Evolutionary conservation across 2,888 invertebrate genomes (phyloP).

Genomic region (Spodoptera littoralis): DNA sequence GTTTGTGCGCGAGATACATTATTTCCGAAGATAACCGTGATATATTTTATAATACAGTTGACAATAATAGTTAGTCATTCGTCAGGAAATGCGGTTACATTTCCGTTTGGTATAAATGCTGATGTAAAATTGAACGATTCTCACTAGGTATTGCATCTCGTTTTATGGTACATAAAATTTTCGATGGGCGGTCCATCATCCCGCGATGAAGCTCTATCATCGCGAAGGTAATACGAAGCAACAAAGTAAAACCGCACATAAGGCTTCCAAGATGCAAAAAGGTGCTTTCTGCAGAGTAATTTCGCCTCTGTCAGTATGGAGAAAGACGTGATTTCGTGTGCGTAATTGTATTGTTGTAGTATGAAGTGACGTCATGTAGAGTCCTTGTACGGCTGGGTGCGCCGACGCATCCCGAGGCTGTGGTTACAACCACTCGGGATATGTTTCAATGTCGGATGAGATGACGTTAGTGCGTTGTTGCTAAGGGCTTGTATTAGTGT

Average conservation of each 20-base stretch:
- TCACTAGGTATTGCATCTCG: constrained; percentile 38
- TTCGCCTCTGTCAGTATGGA: constrained; percentile 55
- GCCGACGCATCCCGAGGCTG: constrained; percentile 81
- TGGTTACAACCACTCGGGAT: constrained; percentile 83
- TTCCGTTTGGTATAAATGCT: constrained; percentile 43
- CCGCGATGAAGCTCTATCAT: constrained; percentile 55
- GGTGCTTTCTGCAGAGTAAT: constrained; percentile 48
- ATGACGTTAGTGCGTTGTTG: constrained; percentile 75
- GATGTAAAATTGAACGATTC: constrained; percentile 38
- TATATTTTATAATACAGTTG: constrained; percentile 35
- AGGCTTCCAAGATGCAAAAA: constrained; percentile 55
- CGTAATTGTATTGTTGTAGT: constrained; percentile 66
- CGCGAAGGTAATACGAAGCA: constrained; percentile 40
- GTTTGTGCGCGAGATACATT: constrained; percentile 36
- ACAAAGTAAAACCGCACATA: constrained; percentile 62
- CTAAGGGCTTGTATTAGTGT: constrained; percentile 71
- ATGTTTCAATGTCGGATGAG: constrained; percentile 80
- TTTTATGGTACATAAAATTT: constrained; percentile 54
- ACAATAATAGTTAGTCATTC: constrained; percentile 47
- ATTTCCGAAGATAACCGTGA: constrained; percentile 48
- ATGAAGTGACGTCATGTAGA: constrained; percentile 72
- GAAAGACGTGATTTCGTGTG: constrained; percentile 60
- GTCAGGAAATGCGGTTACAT: constrained; percentile 49
- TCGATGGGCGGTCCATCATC: constrained; percentile 58
- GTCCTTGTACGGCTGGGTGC: constrained; percentile 86